Base-by-base conservation (phyloP, 2,113 vertebrate genomes). In the Leptosomus discolor region DNA sequence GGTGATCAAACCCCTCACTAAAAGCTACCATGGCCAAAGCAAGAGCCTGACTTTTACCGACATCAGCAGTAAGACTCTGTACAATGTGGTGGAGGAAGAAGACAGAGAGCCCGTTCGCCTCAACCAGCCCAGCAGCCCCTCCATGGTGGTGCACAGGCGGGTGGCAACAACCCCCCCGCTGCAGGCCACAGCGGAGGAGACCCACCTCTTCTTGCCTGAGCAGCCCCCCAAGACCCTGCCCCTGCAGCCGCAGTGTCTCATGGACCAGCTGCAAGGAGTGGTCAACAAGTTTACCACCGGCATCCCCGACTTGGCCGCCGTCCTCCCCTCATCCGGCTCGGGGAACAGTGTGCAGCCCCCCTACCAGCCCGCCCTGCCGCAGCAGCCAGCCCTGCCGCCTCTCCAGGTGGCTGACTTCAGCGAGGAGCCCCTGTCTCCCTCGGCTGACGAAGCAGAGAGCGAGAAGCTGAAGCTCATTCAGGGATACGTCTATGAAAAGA, bases 1-100 rank as follows among this genome's bases (percentile, higher is more conserved):
- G 43, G 99, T 99, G 98, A 99, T 99, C 99, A 99, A 99, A 98
- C 99, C 99, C 99, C 99, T 99, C 98, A 99, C 99, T 98, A 99
- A 99, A 98, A 99, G 98, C 98, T 99, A 98, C 98, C 98, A 98
- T n/a, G 97, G 97, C 93, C 98, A 98, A 29, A 98, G 98, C 98
- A 99, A 99, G 97, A 99, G 98, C 96, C 98, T 98, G 95, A 99
- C 98, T 94, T 98, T 98, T 97, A 99, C 99, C 0, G 99, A 99
- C 32, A 98, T 98, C 92, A 98, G 98, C 97, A 98, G 98, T 96
- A 99, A 99, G 97, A 98, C 98, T 97, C 98, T 99, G 83, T 99
- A 98, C 98, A 98, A 99, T 95, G 98, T 99, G 95, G 97, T 94
- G 61, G 99, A 99, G 95, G 99, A 99, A 95, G 98, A 98, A 67